phyloP scores from a whole-genome alignment of 1,140 invertebrate species.

The Scaptomyza montana region DNA sequence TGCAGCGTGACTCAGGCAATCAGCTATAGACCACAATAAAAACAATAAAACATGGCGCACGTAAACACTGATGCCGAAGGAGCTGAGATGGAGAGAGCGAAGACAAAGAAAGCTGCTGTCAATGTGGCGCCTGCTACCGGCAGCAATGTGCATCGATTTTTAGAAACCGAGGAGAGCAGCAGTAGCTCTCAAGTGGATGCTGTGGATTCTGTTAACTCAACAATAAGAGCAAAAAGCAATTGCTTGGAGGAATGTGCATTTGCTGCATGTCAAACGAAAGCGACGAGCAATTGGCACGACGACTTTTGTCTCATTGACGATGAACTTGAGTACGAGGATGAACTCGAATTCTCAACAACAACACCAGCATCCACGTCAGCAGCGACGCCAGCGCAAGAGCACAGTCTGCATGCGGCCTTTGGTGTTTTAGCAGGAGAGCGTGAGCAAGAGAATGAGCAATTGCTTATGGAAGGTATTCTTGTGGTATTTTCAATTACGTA shows the following conservation, averaged over 20 bases:
- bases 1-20: constrained; percentile 42
- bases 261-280: constrained; percentile 58
- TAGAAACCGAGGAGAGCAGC: constrained; percentile 32
- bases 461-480: constrained; percentile 74
- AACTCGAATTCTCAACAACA: constrained; percentile 41
- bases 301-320: constrained; percentile 67
- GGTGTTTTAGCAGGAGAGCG: constrained; percentile 28
- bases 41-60: constrained; percentile 62
- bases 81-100: constrained; percentile 16
- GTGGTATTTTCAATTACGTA: constrained; percentile 14
- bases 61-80: constrained; percentile 63
- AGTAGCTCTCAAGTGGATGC: constrained; percentile 27
- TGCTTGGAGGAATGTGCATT: constrained; percentile 64
- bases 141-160: constrained; percentile 69
- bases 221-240: constrained; percentile 10
- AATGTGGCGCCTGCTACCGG: constrained; percentile 58
- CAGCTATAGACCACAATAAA: constrained; percentile 28
- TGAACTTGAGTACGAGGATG: constrained; percentile 78
- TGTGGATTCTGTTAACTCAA: constrained; percentile 36
- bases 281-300: constrained; percentile 42
- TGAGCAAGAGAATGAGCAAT: constrained; percentile 71
- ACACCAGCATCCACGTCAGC: constrained; percentile 20
- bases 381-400: constrained; percentile 13
- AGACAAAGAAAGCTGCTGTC: constrained; percentile 15
- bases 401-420: constrained; percentile 14